Evolutionary conservation across 2,888 invertebrate species (phyloP).

Genomic region (Aleiodes testaceus): DNA sequence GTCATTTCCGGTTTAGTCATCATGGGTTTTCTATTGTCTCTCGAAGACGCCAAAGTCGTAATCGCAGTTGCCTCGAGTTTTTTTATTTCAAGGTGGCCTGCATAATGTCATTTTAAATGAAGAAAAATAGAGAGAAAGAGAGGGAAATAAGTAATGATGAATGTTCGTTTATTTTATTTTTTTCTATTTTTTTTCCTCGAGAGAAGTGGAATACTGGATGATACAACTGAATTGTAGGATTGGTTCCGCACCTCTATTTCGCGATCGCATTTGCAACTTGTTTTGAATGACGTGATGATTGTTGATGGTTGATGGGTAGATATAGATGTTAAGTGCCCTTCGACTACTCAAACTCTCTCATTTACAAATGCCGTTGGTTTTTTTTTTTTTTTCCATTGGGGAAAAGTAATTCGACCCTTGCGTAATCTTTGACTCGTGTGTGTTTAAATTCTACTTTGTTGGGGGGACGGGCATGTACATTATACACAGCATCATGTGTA

Average conservation of each 20-base stretch:
- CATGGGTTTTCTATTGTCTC: conserved; percentile 51
- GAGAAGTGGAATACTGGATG: too few species aligned
- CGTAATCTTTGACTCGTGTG: conserved; percentile 32
- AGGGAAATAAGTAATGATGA: conserved; percentile 33
- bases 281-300: conserved; percentile 38
- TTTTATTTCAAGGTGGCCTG: conserved; percentile 55
- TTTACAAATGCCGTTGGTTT: conserved; percentile 6
- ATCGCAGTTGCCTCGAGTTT: conserved; percentile 50
- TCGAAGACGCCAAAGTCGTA: conserved; percentile 49
- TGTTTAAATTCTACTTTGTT: conserved; percentile 44
- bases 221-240: not conserved
- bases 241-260: conserved; percentile 30
- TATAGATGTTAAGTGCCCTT: conserved; percentile 21
- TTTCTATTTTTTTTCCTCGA: too few species aligned
- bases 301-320: conserved; percentile 8
- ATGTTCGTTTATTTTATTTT: not conserved
- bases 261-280: conserved; percentile 8
- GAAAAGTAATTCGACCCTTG: conserved; percentile 31
- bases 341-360: conserved; percentile 8
- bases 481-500: not conserved
- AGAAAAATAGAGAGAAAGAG: conserved; percentile 26
- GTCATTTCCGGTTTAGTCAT: conserved; percentile 53
- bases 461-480: conserved; percentile 37
- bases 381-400: not conserved
- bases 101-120: conserved; percentile 51